Evolutionary conservation across 2,797 vertebrate species (phyloP), one percentile per base, ranked within the genome.

Genomic region (Halcyon leucocephala): DNA sequence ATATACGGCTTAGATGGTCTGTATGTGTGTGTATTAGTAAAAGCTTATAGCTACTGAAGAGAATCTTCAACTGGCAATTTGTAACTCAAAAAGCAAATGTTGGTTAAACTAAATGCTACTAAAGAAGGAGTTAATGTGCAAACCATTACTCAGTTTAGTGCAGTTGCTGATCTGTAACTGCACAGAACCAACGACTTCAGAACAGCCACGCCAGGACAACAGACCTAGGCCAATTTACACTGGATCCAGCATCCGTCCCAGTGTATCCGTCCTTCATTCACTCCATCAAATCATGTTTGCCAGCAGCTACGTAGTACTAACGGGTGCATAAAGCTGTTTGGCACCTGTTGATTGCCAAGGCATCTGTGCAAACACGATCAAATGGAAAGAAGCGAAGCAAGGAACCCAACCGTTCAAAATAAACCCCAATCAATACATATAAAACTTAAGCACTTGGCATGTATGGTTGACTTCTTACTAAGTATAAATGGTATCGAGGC

Each of bases 381-480:
- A 85, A 90, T 24, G 52, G 71, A 16, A 72, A 60, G 86, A 85
- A 71, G 71, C 4, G 54, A 88, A 90, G 71, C 74, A 85, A 67
- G 39, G 80, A 92, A 82, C 67, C 67, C n/a, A 4, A 54, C 35
- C 0, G 2, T 29, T 37, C 55, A 64, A 92, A 85, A 88, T 22
- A 71, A 93, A 84, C 58, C 49, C 73, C 41, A 89, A 94, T 94
- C 82, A 66, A 73, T 86, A 65, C 60, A 65, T 76, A 86, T 46
- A 69, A 62, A 82, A 92, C 29, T 41, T 44, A 51, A 74, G 42
- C 66, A 42, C 35, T 71, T 82, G 54, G 71, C 76, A 74, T 2
- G 9, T 74, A 64, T 10, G 58, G 70, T 54, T 90, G 67, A 80
- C 57, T 79, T 88, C 64, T 44, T 65, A n/a, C 44, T 81, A 89